Evolutionary conservation across 2,888 invertebrate genomes (phyloP), one percentile per base, ranked within the genome.

Genomic region (Hyposoter didymator): DNA sequence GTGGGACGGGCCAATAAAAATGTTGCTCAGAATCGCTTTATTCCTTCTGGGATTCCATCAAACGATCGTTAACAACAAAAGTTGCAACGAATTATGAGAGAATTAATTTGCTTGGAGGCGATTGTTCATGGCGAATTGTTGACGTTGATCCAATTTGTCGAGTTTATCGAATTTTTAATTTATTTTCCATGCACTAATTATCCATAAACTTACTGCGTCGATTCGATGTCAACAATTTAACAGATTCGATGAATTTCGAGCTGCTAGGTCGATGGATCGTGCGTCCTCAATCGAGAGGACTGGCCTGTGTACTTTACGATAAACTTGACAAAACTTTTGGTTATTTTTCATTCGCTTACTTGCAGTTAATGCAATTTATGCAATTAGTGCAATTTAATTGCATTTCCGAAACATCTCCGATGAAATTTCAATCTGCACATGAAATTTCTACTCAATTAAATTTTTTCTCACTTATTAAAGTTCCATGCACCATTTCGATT

Each of bases 311-410:
- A 7, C 59, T 55, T 69, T 19, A 39, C 35, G n/a, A 19, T 49
- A n/a, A 22, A 67, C 69, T 78, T 74, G 39, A 52, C 59, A 28
- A 19, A 55, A 66, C 39, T 22, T 39, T 28, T 47, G 62, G 70
- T 70, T 39, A 64, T 78, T 28, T 43, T 10, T 52, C 49, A 32
- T 35, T 14, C 55, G 1, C 32, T 49, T 7, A 45, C 35, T 55
- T 66, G 67, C 43, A 81, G 73, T 73, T 84, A 67, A 76, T 84
- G 76, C 1, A 76, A 78, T 73, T 35, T 2, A 35, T 35, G 35
- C 35, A 35, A 35, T 76, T 84, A 67, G 5, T 35, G 35, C 35
- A 35, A 35, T 76, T 72, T 73, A 80, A 84, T 84, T 81, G 49
- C 72, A 67, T 64, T 81, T 76, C 73, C 76, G 59, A 81, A 67